Evolutionary conservation across 2,888 invertebrate species (phyloP).

Genomic region (Apodemia duryi): DNA sequence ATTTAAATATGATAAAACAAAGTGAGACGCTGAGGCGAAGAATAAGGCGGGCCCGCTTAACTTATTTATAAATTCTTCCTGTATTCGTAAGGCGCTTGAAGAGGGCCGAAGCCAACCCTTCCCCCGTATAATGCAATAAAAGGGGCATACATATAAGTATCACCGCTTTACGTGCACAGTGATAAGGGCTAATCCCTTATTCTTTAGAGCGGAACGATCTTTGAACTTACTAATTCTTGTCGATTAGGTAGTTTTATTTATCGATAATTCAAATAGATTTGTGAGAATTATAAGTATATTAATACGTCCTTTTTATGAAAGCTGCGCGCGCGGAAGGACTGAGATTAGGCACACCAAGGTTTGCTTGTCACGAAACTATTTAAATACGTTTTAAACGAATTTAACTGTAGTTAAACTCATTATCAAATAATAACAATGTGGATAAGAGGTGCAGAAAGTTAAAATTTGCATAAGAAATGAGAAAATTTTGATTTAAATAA

Average conservation of each 20-base stretch:
- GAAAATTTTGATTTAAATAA: too few relatives aligned
- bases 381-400: too few relatives aligned
- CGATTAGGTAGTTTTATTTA: slow-evolving; percentile 7
- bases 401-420: too few relatives aligned
- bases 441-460: too few relatives aligned
- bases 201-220: slow-evolving; percentile 53
- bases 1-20: slow-evolving; percentile 80
- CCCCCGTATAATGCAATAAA: slow-evolving; percentile 75
- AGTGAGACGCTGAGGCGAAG: slow-evolving; percentile 66
- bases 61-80: slow-evolving; percentile 77
- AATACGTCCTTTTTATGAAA: too few relatives aligned
- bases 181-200: slow-evolving; percentile 73
- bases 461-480: too few relatives aligned
- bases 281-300: neutral
- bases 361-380: too few relatives aligned
- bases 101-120: slow-evolving; percentile 59
- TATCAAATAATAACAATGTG: too few relatives aligned
- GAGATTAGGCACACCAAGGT: too few relatives aligned
- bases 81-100: slow-evolving; percentile 44
- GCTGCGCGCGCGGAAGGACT: too few relatives aligned
- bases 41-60: slow-evolving; percentile 70
- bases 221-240: slow-evolving; percentile 37
- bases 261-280: neutral
- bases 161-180: slow-evolving; percentile 65
- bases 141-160: slow-evolving; percentile 77